Evolutionary conservation across 2,797 vertebrate species (phyloP).

Genomic region (Rhabdomys pumilio): DNA sequence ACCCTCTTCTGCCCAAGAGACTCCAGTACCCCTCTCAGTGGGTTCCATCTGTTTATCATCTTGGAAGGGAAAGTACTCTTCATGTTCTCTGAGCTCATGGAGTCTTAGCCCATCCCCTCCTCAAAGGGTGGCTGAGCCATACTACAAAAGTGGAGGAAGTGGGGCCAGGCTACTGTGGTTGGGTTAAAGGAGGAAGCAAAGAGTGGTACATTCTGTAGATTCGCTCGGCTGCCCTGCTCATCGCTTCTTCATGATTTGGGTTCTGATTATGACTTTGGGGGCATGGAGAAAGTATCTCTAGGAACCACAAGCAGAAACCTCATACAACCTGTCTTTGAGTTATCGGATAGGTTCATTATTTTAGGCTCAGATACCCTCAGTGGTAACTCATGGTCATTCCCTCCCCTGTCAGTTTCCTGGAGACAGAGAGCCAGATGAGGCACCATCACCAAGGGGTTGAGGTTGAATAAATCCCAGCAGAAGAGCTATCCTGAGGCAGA

Average conservation of each 20-base stretch:
- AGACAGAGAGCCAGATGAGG: background rate
- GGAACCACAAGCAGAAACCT: background rate
- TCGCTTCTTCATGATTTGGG: conserved; percentile 5
- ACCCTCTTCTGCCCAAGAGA: background rate
- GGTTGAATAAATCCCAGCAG: no score
- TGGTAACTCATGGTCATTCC: no score
- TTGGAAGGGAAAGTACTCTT: background rate
- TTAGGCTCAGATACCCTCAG: background rate
- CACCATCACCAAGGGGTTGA: background rate
- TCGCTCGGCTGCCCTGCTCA: background rate
- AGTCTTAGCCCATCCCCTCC: background rate
- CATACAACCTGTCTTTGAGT: background rate
- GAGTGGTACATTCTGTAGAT: background rate
- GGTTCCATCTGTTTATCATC: background rate
- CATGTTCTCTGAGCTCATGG: background rate
- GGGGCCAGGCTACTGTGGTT: background rate
- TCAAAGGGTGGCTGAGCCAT: background rate
- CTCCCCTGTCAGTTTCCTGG: background rate
- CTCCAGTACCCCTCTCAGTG: accelerated
- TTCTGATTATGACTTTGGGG: background rate
- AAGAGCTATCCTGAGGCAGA: background rate
- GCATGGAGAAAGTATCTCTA: background rate
- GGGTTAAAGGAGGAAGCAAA: background rate
- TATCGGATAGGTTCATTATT: background rate
- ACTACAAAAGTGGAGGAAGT: background rate